A percentile compares a stretch with the other conserved stretches of the same genome.
Conservation (phyloP, 2,888 invertebrate genomes). For the Spatulosminthurus flaviceps region DNA sequence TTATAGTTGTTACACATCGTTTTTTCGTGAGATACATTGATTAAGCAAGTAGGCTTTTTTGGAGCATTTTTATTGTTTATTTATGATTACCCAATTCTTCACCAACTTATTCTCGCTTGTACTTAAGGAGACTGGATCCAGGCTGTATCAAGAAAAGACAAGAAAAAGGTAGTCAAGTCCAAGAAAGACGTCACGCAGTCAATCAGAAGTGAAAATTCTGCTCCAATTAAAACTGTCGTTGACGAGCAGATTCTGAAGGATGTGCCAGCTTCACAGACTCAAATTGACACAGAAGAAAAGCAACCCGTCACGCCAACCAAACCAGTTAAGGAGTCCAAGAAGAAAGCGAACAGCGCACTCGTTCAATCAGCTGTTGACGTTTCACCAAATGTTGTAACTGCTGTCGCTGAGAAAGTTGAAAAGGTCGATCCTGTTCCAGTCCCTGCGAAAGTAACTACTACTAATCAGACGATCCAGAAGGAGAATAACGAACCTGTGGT, state of each 20-base stretch:
- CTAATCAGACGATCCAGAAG: slow-evolving; percentile 69
- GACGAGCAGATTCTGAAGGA: too few species aligned
- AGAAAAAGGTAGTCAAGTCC: slow-evolving; percentile 70
- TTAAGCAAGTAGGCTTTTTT: too few species aligned
- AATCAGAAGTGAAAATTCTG: background rate
- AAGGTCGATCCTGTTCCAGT: background rate
- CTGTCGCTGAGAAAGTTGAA: too few species aligned
- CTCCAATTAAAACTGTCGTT: background rate
- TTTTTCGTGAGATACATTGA: too few species aligned
- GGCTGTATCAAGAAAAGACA: slow-evolving; percentile 77
- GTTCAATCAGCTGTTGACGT: background rate
- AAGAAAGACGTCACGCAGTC: too few species aligned
- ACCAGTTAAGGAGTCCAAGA: slow-evolving; percentile 69
- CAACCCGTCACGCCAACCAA: slow-evolving; percentile 64
- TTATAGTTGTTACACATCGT: too few species aligned
- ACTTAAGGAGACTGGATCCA: slow-evolving; percentile 74
- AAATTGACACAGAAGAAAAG: slow-evolving; percentile 6
- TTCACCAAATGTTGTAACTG: too few species aligned
- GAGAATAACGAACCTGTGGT: slow-evolving; percentile 65
- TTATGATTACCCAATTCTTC: too few species aligned
- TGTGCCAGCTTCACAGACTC: background rate
- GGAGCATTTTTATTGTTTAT: too few species aligned
- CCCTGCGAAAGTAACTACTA: slow-evolving; percentile 60
- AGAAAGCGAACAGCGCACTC: slow-evolving; percentile 55
- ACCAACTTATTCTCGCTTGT: slow-evolving; percentile 7